Conservation (phyloP, 2,888 invertebrate genomes). For the Luperina nickerlii region DNA sequence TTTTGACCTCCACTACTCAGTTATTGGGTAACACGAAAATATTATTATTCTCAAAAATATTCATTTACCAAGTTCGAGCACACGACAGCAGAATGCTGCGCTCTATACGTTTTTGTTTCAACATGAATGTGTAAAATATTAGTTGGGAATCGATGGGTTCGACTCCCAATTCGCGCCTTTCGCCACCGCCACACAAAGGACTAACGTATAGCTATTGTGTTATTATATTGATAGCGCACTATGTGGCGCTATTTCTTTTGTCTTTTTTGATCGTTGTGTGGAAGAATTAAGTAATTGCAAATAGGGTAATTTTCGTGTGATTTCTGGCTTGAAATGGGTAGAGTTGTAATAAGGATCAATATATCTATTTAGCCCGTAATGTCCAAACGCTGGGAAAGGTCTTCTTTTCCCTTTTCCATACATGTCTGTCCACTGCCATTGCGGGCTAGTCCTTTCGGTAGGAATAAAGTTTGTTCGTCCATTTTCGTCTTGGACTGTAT, state of each 20-base stretch:
- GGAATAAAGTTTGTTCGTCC: too few species aligned
- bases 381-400: too few species aligned
- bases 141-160: conserved; percentile 78
- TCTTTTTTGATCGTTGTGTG: conserved; percentile 18
- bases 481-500: too few species aligned
- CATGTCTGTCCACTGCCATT: too few species aligned
- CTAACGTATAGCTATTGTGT: conserved; percentile 53
- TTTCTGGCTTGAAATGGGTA: background rate
- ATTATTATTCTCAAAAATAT: background rate
- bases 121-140: conserved; percentile 82
- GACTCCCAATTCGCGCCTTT: conserved; percentile 66
- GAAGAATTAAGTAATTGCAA: conserved; percentile 10
- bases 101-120: conserved; percentile 78
- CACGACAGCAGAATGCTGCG: conserved; percentile 61
- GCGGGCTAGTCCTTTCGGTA: too few species aligned
- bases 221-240: conserved; percentile 48
- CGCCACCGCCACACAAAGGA: conserved; percentile 55
- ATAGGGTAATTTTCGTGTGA: conserved; percentile 22
- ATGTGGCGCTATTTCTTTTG: conserved; percentile 25
- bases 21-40: background rate
- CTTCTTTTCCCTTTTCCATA: too few species aligned
- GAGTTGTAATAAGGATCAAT: background rate
- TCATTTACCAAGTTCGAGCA: conserved; percentile 50
- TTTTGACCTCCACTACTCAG: too few species aligned
- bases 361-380: background rate